Conservation (phyloP, 2,888 invertebrate species). For the Heteromurus nitidus region DNA sequence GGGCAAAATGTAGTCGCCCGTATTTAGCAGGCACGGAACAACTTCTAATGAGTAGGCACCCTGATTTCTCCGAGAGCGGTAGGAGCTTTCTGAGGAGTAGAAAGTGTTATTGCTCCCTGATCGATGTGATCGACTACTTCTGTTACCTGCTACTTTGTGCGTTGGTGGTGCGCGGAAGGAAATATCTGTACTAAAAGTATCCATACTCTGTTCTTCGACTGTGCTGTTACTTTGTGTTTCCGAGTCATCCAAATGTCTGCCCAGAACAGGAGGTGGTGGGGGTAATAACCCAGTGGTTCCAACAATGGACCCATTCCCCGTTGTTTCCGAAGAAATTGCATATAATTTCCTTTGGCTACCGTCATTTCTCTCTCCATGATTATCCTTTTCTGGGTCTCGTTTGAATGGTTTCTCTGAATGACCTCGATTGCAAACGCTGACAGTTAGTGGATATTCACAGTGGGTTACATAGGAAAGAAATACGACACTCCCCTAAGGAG, state of each 20-base stretch:
- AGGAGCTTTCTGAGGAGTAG: conserved; percentile 47
- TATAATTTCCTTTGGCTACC: not conserved
- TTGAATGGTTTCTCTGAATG: conserved; percentile 30
- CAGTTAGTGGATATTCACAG: conserved; percentile 64
- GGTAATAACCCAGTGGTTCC: conserved; percentile 45
- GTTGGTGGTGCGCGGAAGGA: conserved; percentile 15
- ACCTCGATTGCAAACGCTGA: not conserved
- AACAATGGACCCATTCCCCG: conserved; percentile 45
- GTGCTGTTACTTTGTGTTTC: conserved; percentile 46
- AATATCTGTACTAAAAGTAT: conserved; percentile 54
- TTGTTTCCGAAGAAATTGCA: not conserved
- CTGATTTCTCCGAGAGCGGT: conserved; percentile 30
- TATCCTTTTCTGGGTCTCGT: conserved; percentile 46
- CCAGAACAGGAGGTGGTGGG: conserved; percentile 27
- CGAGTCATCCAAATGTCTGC: conserved; percentile 22
- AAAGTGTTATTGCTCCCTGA: conserved; percentile 52
- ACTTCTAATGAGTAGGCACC: not conserved
- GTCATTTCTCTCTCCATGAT: not conserved
- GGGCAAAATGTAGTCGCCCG: conserved; percentile 42
- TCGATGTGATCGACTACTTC: conserved; percentile 14
- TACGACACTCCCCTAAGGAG: conserved; percentile 60
- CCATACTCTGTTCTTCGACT: conserved; percentile 58
- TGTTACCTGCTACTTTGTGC: conserved; percentile 10
- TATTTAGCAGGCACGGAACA: not conserved
- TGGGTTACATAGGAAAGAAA: conserved; percentile 64